Evolutionary conservation across 2,888 invertebrate genomes (phyloP).

Genomic region (Seira sanloemensis): DNA sequence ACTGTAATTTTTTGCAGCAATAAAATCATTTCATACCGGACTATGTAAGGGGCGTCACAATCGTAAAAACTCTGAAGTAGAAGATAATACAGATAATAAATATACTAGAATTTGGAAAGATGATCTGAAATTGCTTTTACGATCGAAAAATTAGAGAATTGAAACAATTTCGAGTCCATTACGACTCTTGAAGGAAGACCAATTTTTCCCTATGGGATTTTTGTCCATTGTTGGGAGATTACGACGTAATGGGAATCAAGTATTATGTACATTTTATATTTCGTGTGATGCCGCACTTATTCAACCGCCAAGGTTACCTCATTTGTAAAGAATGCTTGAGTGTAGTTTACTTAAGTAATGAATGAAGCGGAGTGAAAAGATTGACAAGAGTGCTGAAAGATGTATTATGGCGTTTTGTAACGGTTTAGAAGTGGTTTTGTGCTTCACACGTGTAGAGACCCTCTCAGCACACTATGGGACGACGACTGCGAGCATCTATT

Average conservation of each 20-base stretch:
- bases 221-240: no score
- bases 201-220: no score
- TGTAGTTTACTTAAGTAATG: conserved; percentile 7
- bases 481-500: no score
- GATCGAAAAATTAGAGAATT: not conserved
- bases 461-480: no score
- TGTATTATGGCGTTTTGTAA: conserved; percentile 20
- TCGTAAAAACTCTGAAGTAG: no score
- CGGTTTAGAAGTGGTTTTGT: conserved; percentile 3
- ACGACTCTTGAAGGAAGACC: no score
- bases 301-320: conserved; percentile 58
- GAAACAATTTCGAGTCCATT: not conserved
- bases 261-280: not conserved
- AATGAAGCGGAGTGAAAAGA: not conserved
- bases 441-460: no score
- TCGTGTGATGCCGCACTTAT: conserved; percentile 12
- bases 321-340: conserved; percentile 31
- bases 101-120: no score
- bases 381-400: conserved; percentile 9
- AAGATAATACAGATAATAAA: no score
- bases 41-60: no score
- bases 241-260: no score
- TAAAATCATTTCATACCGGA: not conserved
- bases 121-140: no score
- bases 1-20: not conserved